These are phyloP conservation scores for Drymonia ruficornis DNA, from an alignment of 2,888 invertebrate genomes.

Conservation along the genomic window DNA sequence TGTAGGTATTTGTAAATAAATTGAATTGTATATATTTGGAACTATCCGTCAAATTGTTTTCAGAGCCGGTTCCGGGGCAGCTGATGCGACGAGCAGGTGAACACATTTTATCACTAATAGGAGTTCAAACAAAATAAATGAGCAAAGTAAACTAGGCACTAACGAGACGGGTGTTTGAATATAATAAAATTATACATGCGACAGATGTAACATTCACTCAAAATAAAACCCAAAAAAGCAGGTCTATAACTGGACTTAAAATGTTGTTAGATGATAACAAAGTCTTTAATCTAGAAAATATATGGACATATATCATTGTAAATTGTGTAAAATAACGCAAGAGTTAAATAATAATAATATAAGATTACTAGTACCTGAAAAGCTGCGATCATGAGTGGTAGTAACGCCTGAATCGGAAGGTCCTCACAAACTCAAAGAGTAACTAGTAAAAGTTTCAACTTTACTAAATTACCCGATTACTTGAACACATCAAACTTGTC, in stretches of 20 bases:
- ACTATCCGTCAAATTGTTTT: constrained; percentile 32
- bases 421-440: constrained; percentile 33
- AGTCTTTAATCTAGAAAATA: not conserved
- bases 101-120: constrained; percentile 39
- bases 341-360: not conserved
- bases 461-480: constrained; percentile 48
- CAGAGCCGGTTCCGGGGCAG: constrained; percentile 37
- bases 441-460: constrained; percentile 55
- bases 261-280: not conserved
- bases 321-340: no score
- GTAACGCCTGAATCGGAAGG: constrained; percentile 33
- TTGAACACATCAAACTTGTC: constrained; percentile 45
- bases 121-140: constrained; percentile 28
- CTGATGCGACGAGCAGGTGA: constrained; percentile 49
- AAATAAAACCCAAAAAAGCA: not conserved
- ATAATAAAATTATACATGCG: constrained; percentile 23
- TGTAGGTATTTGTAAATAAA: no score
- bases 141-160: constrained; percentile 23
- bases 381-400: constrained; percentile 44
- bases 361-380: constrained; percentile 44
- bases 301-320: not conserved
- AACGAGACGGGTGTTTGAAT: constrained; percentile 21
- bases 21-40: constrained; percentile 35
- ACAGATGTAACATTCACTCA: constrained; percentile 10
- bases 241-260: constrained; percentile 1